A percentile compares a stretch with the other conserved stretches of the same genome.
phyloP scores from a whole-genome alignment of 2,888 invertebrate genomes.

The Drosophila nigricruria region DNA sequence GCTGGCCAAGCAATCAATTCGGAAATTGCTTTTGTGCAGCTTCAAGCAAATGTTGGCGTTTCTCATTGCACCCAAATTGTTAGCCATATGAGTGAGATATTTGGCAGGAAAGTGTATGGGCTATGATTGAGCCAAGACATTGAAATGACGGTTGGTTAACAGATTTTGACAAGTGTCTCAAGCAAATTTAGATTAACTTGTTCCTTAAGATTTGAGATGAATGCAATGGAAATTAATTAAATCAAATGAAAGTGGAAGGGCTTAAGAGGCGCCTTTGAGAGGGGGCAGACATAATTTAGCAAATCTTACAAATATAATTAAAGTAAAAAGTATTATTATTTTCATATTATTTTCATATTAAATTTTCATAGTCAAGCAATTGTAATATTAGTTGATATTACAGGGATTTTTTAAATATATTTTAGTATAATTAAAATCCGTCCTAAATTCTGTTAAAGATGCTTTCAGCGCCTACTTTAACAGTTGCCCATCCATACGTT shows the following conservation, averaged over 20 bases:
- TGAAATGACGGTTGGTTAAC: constrained; percentile 22
- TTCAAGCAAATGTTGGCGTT: constrained; percentile 27
- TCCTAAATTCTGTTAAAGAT: neutral
- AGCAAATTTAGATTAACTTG: constrained; percentile 10
- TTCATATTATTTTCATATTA: too few relatives aligned
- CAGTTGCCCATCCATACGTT: neutral
- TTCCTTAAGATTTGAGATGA: neutral
- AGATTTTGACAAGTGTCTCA: constrained; percentile 18
- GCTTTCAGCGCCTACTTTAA: neutral
- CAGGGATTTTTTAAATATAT: too few relatives aligned
- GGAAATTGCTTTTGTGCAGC: constrained; percentile 52
- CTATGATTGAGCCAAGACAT: constrained; percentile 18
- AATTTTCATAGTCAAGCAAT: too few relatives aligned
- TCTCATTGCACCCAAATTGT: constrained; percentile 25
- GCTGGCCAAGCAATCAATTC: constrained; percentile 60
- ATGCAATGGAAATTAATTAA: too few relatives aligned
- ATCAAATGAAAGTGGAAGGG: too few relatives aligned
- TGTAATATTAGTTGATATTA: too few relatives aligned
- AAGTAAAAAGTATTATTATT: too few relatives aligned
- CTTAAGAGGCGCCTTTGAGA: too few relatives aligned
- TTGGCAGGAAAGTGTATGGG: constrained; percentile 29
- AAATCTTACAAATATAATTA: too few relatives aligned
- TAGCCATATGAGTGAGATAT: neutral
- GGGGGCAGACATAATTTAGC: too few relatives aligned
- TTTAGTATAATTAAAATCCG: too few relatives aligned